Evolutionary conservation across 2,888 invertebrate species (phyloP).

Genomic region (Campoplex nolae): DNA sequence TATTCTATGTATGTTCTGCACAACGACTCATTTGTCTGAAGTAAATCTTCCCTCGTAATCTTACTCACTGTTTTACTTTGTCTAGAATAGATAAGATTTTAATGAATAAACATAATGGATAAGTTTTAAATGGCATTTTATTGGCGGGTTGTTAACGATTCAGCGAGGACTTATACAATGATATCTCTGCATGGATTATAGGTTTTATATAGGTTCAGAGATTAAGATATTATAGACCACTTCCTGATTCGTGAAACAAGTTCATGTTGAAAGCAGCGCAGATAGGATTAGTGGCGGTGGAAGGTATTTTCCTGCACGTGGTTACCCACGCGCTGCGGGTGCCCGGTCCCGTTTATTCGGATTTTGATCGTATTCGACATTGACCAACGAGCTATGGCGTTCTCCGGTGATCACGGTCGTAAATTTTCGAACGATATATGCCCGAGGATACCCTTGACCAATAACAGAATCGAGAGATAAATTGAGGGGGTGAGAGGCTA

Average conservation of each 20-base stretch:
- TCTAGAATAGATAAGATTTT: no score
- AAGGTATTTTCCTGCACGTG: constrained; percentile 55
- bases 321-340: constrained; percentile 43
- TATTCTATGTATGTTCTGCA: neutral
- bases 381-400: constrained; percentile 67
- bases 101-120: neutral
- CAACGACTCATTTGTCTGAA: constrained; percentile 3
- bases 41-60: constrained; percentile 14
- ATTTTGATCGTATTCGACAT: constrained; percentile 69
- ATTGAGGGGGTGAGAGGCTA: constrained; percentile 18
- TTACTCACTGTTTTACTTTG: neutral
- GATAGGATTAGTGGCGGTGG: constrained; percentile 54
- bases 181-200: neutral
- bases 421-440: constrained; percentile 66
- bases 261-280: neutral
- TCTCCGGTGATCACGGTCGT: constrained; percentile 56
- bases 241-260: neutral
- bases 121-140: neutral
- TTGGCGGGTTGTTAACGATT: neutral
- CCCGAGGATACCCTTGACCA: constrained; percentile 63
- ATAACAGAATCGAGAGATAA: constrained; percentile 57
- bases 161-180: neutral
- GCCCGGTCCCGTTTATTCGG: constrained; percentile 8
- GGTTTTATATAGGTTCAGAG: neutral
- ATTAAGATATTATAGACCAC: neutral